A percentile compares a stretch with the other conserved stretches of the same genome.
phyloP scores from a whole-genome alignment of 1,140 invertebrate genomes.

The Eufriesea mexicana region DNA sequence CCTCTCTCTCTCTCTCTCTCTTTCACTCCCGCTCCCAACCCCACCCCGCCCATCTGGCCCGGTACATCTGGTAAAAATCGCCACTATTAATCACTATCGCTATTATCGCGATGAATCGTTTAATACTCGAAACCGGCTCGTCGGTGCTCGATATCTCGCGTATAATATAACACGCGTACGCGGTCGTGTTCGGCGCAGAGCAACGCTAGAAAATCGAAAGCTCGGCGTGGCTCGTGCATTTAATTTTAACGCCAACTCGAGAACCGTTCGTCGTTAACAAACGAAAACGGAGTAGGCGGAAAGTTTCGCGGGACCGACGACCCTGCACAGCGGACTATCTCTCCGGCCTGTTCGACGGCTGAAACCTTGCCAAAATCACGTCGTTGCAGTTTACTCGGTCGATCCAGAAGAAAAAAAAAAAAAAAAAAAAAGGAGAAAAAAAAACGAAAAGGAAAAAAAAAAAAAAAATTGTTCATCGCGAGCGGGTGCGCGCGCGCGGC shows the following conservation, averaged over 20 bases:
- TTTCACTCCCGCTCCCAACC: too few relatives aligned
- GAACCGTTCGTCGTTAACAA: conserved; percentile 21
- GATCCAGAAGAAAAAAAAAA: background rate
- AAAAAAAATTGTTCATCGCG: conserved; percentile 1
- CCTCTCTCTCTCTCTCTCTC: too few relatives aligned
- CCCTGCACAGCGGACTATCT: conserved; percentile 61
- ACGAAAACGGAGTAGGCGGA: conserved; percentile 31
- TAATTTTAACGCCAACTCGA: background rate
- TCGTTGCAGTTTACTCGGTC: conserved; percentile 53
- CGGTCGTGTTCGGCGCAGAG: background rate
- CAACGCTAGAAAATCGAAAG: background rate
- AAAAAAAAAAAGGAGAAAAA: background rate
- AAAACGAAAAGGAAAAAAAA: background rate
- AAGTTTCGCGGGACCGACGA: conserved; percentile 64
- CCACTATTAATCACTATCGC: background rate
- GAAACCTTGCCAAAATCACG: conserved; percentile 69
- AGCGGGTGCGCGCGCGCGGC: background rate
- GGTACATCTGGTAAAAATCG: background rate
- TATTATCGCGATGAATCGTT: background rate
- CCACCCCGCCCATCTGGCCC: too few relatives aligned
- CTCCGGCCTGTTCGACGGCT: conserved; percentile 63
- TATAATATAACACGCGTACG: too few relatives aligned
- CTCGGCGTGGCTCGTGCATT: background rate
- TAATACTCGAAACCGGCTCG: background rate
- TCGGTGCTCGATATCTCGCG: too few relatives aligned